A percentile compares a stretch with the other conserved stretches of the same genome.
Conservation (phyloP, 2,888 invertebrate genomes). For the Andricus quercusramuli region DNA sequence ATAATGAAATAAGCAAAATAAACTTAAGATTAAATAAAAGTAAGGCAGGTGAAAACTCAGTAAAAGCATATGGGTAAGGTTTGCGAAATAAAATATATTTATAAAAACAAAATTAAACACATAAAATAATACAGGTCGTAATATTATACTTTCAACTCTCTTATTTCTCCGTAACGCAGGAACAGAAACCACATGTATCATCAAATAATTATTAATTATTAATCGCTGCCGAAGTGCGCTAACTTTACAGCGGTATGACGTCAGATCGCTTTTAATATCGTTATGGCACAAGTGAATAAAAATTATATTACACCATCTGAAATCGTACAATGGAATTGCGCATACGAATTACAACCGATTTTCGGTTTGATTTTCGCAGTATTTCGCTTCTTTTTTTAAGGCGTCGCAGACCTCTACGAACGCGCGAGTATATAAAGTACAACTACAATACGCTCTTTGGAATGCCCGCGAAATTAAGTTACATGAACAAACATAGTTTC, state of each 20-base stretch:
- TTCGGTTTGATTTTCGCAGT: neutral
- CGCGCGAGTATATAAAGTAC: constrained; percentile 8
- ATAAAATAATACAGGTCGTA: constrained; percentile 76
- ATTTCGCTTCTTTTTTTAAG: constrained; percentile 1
- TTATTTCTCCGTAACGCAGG: constrained; percentile 63
- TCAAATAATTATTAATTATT: constrained; percentile 58
- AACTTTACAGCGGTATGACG: constrained; percentile 39
- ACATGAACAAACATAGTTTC: constrained; percentile 15
- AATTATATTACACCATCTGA: constrained; percentile 11
- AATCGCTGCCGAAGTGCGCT: constrained; percentile 49
- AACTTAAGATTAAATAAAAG: constrained; percentile 20
- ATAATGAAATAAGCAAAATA: constrained; percentile 24
- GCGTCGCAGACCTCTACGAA: neutral
- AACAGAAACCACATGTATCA: constrained; percentile 72
- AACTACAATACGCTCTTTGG: constrained; percentile 5
- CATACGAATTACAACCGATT: neutral
- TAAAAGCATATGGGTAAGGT: constrained; percentile 52
- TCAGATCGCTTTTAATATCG: constrained; percentile 47
- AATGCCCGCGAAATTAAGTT: constrained; percentile 12
- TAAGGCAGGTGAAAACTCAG: constrained; percentile 2
- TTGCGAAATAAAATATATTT: constrained; percentile 77
- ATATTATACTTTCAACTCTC: constrained; percentile 62
- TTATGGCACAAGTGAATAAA: constrained; percentile 71
- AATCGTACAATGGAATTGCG: constrained; percentile 7
- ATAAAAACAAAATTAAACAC: constrained; percentile 76